Evolutionary conservation across 2,888 invertebrate species (phyloP).

Genomic region (Oxycera nigricornis): DNA sequence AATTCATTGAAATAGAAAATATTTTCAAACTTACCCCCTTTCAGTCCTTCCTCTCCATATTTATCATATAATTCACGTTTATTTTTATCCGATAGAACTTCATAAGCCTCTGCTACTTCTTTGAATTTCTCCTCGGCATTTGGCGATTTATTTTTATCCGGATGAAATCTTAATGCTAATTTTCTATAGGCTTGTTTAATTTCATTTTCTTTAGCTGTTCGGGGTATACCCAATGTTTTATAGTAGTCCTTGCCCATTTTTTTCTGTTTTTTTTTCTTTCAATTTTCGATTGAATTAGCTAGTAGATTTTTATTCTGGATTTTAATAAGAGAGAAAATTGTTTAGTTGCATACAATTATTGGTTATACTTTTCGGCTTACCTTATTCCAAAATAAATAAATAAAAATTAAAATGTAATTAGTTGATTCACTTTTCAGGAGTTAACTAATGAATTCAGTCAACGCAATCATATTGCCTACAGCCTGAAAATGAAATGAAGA

Average conservation of each 20-base stretch:
- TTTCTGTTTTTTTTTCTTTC: constrained; percentile 4
- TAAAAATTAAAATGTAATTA: background rate
- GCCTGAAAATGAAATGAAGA: constrained; percentile 21
- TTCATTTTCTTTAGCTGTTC: constrained; percentile 92
- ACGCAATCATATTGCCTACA: constrained; percentile 37
- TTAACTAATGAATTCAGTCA: constrained; percentile 33
- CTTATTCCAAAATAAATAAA: constrained; percentile 37
- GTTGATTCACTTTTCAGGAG: background rate
- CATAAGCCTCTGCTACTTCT: constrained; percentile 98
- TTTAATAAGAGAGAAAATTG: too few relatives aligned
- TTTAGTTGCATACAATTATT: background rate
- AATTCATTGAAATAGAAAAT: background rate
- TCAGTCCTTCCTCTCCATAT: constrained; percentile 92
- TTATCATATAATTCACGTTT: constrained; percentile 94
- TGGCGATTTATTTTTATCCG: constrained; percentile 95
- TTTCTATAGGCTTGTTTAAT: constrained; percentile 97
- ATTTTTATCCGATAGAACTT: constrained; percentile 94
- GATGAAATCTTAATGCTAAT: constrained; percentile 96
- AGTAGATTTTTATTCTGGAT: too few relatives aligned
- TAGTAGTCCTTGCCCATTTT: constrained; percentile 98
- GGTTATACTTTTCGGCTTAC: background rate
- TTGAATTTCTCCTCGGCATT: constrained; percentile 97
- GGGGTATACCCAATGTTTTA: constrained; percentile 85
- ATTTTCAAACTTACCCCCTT: constrained; percentile 67
- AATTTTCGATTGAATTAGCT: too few relatives aligned